Evolutionary conservation across 35 echinoderm and acorn worm species (phyloP), one percentile per base, ranked within the genome.

Genomic region (Strongylocentrotus purpuratus): DNA sequence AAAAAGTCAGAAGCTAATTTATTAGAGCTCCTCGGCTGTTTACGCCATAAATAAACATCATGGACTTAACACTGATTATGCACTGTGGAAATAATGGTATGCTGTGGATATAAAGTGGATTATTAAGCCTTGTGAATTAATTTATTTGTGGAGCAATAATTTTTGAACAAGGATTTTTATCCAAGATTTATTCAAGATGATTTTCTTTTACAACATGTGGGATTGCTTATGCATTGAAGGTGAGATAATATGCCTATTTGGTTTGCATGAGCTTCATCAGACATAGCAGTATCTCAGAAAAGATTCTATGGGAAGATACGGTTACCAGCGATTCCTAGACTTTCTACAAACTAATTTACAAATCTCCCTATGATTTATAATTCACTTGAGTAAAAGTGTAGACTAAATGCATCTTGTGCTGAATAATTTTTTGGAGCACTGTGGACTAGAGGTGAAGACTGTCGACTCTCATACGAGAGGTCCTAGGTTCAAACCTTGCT

Each of bases 201-300:
- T 89, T 33, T 45, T 89, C 45, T 89, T 89, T 46, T 89, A 89
- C 32, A 46, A 89, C 10, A 89, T 89, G 45, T 89, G 87, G 87
- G 87, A 89, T 46, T 89, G 87, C 25, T 31, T 89, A 4, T 89
- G 32, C 33, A 31, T 46, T 18, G 87, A 89, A 45, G 87, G 87
- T 89, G 45, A 89, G 87, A 25, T 7, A 28, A 78, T 5, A 4
- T 78, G 65, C 20, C 4, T 6, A 78, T 78, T 28, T 28, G 28
- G 5, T 78, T 78, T 78, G 22, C 7, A 59, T 14, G 52, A 59
- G 17, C 4, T 8, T 78, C 22, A 55, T 55, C 10, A 55, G 15
- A 55, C 50, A 78, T 6, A 28, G 65, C 25, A 78, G 65, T 78
- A 22, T n/a, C 2, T 25, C 22, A 25, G 65, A 28, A 18, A 78